Evolutionary conservation across 2,113 vertebrate species (phyloP).

Genomic region (Castor canadensis): DNA sequence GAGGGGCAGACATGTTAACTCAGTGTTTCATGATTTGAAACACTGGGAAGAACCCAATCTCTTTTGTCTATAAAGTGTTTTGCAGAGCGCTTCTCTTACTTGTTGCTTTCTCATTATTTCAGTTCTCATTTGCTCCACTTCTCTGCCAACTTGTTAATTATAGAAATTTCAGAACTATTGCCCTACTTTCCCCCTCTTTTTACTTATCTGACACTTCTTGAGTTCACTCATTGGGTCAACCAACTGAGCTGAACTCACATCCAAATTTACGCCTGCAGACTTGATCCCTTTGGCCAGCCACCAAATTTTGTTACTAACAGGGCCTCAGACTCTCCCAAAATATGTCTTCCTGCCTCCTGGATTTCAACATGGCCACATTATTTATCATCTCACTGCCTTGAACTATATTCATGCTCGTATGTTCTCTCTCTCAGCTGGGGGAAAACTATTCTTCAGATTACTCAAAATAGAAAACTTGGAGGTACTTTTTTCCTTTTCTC

Average conservation of each 20-base stretch:
- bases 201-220: neutral
- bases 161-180: neutral
- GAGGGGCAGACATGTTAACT: neutral
- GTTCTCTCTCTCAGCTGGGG: neutral
- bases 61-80: neutral
- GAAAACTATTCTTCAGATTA: neutral
- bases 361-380: neutral
- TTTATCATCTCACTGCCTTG: neutral
- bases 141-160: neutral
- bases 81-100: neutral
- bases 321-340: neutral
- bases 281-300: neutral
- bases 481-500: neutral
- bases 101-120: neutral
- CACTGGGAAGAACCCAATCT: neutral
- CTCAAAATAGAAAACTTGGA: neutral
- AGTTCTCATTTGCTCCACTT: neutral
- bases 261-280: neutral
- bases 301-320: conserved; percentile 17
- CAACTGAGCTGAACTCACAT: neutral
- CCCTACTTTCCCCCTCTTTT: neutral
- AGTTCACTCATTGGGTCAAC: neutral
- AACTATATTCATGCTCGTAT: neutral
- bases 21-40: neutral
- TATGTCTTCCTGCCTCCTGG: neutral